Evolutionary conservation across 2,888 invertebrate species (phyloP).

Genomic region (Lithophane ornitopus): DNA sequence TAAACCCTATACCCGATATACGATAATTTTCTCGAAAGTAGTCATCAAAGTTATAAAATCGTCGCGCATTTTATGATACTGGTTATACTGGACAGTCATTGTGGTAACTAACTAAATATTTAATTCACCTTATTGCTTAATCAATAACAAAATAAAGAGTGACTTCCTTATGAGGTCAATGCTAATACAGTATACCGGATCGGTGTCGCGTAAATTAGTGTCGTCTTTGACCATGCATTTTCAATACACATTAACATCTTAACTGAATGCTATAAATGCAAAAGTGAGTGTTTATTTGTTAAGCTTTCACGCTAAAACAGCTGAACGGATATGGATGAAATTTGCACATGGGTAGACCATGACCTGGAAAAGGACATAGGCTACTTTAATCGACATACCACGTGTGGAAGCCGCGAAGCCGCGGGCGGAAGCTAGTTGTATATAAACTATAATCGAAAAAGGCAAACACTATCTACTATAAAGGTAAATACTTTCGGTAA

Average conservation of each 20-base stretch:
- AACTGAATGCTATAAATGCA: no score
- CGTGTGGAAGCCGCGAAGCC: no score
- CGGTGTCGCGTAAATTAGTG: constrained; percentile 10
- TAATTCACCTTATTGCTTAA: not conserved
- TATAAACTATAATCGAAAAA: not conserved
- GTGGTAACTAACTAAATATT: not conserved
- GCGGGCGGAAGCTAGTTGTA: no score
- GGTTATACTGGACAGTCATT: not conserved
- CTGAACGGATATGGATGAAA: no score
- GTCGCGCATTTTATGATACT: not conserved
- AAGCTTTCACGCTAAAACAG: no score
- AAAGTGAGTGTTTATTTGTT: no score
- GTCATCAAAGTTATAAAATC: not conserved
- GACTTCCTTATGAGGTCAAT: not conserved
- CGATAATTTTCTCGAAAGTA: not conserved
- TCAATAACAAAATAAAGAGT: constrained; percentile 2
- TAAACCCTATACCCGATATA: no score
- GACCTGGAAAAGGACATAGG: no score
- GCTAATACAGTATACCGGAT: not conserved
- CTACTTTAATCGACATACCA: no score
- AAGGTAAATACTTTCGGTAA: not conserved
- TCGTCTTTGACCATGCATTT: not conserved
- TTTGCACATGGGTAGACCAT: no score
- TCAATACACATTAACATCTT: not conserved
- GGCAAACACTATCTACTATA: not conserved